A percentile compares a stretch with the other conserved stretches of the same genome.
phyloP scores from a whole-genome alignment of 2,888 invertebrate genomes.

The Parelbella ahira region DNA sequence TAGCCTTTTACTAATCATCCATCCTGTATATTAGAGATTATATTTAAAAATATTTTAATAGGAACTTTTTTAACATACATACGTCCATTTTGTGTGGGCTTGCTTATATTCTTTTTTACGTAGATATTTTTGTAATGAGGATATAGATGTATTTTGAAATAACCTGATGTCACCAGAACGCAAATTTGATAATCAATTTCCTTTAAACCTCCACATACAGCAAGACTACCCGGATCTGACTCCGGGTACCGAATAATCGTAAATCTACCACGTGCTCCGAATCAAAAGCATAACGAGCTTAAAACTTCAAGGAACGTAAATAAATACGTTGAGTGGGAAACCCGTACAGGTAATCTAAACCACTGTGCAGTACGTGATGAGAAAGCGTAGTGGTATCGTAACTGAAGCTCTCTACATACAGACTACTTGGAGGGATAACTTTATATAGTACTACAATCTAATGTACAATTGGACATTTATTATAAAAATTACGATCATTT shows the following conservation, averaged over 20 bases:
- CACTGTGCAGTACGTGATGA: slow-evolving; percentile 62
- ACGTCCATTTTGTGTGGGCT: no score
- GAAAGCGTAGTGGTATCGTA: slow-evolving; percentile 49
- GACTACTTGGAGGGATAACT: background rate
- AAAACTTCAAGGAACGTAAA: slow-evolving; percentile 38
- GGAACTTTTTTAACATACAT: no score
- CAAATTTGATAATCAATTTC: slow-evolving; percentile 10
- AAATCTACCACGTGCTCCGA: slow-evolving; percentile 59
- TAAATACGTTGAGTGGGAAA: slow-evolving; percentile 51
- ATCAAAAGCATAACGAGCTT: slow-evolving; percentile 46
- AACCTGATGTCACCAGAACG: background rate
- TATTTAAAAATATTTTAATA: no score
- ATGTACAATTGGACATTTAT: no score
- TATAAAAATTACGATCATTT: no score
- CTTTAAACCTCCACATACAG: slow-evolving; percentile 3
- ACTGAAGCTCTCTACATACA: slow-evolving; percentile 17
- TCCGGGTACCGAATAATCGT: slow-evolving; percentile 59
- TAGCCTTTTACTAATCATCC: no score
- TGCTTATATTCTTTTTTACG: no score
- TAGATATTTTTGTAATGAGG: no score
- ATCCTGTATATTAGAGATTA: no score
- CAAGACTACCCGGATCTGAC: slow-evolving; percentile 39
- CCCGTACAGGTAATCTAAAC: slow-evolving; percentile 62
- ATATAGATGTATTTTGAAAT: no score
- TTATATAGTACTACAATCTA: no score